phyloP scores from a whole-genome alignment of 2,113 vertebrate species.

The Melanerpes formicivorus region DNA sequence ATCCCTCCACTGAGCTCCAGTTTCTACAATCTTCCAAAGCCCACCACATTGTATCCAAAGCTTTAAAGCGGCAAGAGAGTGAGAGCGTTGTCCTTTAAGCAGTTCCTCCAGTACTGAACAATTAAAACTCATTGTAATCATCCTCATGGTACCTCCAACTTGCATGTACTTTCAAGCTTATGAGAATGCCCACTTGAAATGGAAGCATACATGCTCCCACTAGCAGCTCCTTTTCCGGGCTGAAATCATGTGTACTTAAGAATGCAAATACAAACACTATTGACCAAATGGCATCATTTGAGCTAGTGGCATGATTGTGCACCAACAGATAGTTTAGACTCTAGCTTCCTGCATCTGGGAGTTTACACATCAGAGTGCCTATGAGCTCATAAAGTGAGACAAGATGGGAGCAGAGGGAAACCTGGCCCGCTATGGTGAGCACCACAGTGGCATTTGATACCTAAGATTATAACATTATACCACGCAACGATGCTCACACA shows the following conservation, averaged over 20 bases:
- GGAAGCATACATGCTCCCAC: accelerated
- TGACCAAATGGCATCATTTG: not conserved
- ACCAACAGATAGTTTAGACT: not conserved
- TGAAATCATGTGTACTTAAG: not conserved
- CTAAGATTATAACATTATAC: not conserved
- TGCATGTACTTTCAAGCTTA: not conserved
- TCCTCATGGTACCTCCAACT: not conserved
- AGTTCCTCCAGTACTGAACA: not conserved
- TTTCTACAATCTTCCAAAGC: not conserved
- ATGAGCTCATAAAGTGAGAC: not conserved
- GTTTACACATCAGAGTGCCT: not conserved
- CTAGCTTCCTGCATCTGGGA: not conserved
- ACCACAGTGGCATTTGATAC: not conserved
- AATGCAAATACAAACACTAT: not conserved
- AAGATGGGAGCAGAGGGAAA: not conserved
- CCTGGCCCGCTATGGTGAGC: not conserved
- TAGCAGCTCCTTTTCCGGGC: not conserved
- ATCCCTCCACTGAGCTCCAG: not conserved
- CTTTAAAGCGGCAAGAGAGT: not conserved
- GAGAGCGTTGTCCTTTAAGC: not conserved
- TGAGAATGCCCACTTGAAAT: not conserved
- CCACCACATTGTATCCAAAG: not conserved
- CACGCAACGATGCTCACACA: not conserved
- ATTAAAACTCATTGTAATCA: not conserved
- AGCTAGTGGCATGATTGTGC: not conserved